A percentile compares a stretch with the other conserved stretches of the same genome.
Evolutionary conservation across 2,797 vertebrate genomes (phyloP).

Genomic region (Xiphorhynchus erythropygius): DNA sequence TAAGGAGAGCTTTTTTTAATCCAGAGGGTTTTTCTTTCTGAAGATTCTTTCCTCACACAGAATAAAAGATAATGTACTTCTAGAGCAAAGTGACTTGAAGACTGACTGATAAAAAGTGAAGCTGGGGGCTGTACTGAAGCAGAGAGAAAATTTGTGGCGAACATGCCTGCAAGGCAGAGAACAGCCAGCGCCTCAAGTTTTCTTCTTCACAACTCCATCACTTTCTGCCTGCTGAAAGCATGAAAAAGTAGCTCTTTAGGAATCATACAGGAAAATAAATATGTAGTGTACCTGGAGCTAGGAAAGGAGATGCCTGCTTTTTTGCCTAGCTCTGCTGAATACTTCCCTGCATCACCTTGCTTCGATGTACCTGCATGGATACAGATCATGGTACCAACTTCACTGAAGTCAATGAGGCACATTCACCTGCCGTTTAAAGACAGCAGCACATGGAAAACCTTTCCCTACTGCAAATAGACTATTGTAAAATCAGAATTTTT

Average conservation of each 20-base stretch:
- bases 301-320: not conserved
- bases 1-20: not conserved
- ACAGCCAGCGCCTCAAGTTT: not conserved
- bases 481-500: not conserved
- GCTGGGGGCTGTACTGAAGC: not conserved
- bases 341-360: not conserved
- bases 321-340: not conserved
- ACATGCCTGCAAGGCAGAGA: not conserved
- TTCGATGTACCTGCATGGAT: rapidly evolving
- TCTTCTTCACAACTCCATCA: not conserved
- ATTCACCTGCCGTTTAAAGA: not conserved
- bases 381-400: not conserved
- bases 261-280: not conserved
- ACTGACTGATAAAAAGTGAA: not conserved
- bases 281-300: not conserved
- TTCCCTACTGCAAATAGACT: not conserved
- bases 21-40: not conserved
- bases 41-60: not conserved
- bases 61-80: not conserved
- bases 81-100: not conserved
- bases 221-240: not conserved
- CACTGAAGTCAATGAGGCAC: not conserved
- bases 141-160: not conserved
- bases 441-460: not conserved
- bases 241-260: not conserved